These are phyloP conservation scores for Diachasma alloeum DNA, from an alignment of 1,140 invertebrate species.

Conservation along the genomic window DNA sequence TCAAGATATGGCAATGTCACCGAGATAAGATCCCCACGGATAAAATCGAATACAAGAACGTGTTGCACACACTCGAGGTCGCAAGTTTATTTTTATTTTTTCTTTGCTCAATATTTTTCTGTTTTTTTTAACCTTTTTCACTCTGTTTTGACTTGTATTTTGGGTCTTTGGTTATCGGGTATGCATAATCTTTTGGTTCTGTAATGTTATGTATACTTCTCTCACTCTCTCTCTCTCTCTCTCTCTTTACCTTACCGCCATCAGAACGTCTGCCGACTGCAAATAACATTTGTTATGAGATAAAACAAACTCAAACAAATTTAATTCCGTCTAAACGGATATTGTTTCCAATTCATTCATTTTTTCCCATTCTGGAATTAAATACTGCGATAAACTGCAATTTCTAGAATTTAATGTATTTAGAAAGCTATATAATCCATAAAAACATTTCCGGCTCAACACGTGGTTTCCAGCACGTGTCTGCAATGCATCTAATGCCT, in stretches of 20 bases:
- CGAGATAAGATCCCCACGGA: constrained; percentile 40
- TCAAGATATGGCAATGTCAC: constrained; percentile 39
- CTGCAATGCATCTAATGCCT: background rate
- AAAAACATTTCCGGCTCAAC: background rate
- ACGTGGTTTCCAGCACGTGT: background rate
- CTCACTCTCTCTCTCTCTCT: background rate
- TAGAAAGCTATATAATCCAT: background rate
- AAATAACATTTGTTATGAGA: constrained; percentile 3
- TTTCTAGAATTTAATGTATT: background rate
- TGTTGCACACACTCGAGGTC: constrained; percentile 11
- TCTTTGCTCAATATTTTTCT: background rate
- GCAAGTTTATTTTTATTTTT: constrained; percentile 3
- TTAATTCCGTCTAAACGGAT: background rate
- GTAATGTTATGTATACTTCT: background rate
- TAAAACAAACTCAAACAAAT: constrained; percentile 12
- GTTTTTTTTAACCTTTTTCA: background rate
- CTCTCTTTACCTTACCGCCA: background rate
- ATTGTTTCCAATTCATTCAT: background rate
- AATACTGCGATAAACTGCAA: background rate
- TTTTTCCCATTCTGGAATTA: background rate
- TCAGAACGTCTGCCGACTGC: background rate
- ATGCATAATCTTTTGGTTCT: constrained; percentile 9
- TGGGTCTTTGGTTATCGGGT: constrained; percentile 16
- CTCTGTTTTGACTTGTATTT: background rate
- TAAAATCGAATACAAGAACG: constrained; percentile 11